Evolutionary conservation across 2,797 vertebrate species (phyloP).

Genomic region (Melanotaenia trifasciata): DNA sequence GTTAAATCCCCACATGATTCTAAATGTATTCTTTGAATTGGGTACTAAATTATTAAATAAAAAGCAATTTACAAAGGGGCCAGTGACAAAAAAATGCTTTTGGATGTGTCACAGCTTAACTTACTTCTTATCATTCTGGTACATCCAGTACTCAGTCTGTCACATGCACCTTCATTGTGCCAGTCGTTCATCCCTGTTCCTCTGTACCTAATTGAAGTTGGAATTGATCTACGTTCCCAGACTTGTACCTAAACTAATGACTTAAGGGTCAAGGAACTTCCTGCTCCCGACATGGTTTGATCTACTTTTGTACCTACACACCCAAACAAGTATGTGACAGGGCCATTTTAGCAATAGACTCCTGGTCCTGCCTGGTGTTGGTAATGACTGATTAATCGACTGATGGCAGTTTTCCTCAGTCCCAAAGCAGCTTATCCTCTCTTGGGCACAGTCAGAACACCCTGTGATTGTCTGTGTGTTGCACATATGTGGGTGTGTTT

Average conservation of each 20-base stretch:
- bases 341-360: slow-evolving; percentile 64
- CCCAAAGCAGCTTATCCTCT: slow-evolving; percentile 75
- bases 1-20: background rate
- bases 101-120: background rate
- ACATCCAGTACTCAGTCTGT: slow-evolving; percentile 28
- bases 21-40: background rate
- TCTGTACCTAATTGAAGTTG: slow-evolving; percentile 43
- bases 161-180: slow-evolving; percentile 50
- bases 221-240: slow-evolving; percentile 58
- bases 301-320: slow-evolving; percentile 53
- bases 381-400: slow-evolving; percentile 76
- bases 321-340: slow-evolving; percentile 32
- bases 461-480: slow-evolving; percentile 51
- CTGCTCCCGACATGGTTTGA: slow-evolving; percentile 53
- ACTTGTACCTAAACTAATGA: slow-evolving; percentile 41
- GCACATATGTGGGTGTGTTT: slow-evolving; percentile 41
- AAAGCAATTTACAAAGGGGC: background rate
- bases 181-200: slow-evolving; percentile 17
- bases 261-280: slow-evolving; percentile 35
- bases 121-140: slow-evolving; percentile 15
- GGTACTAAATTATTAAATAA: background rate
- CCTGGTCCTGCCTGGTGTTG: slow-evolving; percentile 54
- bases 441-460: slow-evolving; percentile 52
- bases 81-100: background rate
- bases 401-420: slow-evolving; percentile 68